Evolutionary conservation across 2,797 vertebrate species (phyloP).

Genomic region (Lophius americanus): DNA sequence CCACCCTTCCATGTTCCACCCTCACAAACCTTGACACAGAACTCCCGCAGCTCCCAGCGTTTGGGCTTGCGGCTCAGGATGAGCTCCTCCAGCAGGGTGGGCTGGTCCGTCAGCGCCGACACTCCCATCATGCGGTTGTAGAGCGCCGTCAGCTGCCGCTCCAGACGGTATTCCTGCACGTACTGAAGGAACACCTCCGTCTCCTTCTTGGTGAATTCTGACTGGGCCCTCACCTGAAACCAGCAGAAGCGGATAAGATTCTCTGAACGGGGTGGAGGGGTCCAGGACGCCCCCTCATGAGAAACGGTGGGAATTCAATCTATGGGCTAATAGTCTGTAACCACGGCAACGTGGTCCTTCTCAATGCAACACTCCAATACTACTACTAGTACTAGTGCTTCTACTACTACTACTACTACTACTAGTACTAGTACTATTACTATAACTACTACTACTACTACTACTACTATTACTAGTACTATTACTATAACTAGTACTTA

Average conservation of each 20-base stretch:
- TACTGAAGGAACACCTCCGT: constrained; percentile 77
- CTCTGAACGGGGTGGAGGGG: no score
- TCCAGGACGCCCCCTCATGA: no score
- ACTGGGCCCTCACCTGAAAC: constrained; percentile 64
- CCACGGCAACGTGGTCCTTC: no score
- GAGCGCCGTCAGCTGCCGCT: constrained; percentile 77
- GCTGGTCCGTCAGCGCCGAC: constrained; percentile 67
- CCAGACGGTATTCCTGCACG: constrained; percentile 73
- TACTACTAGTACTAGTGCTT: no score
- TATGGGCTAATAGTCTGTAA: no score
- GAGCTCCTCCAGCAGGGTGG: constrained; percentile 75
- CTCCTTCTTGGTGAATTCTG: constrained; percentile 71
- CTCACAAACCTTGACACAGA: constrained; percentile 76
- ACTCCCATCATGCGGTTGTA: constrained; percentile 76
- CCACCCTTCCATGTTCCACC: not conserved
- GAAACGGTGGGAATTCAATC: no score
- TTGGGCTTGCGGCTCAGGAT: constrained; percentile 72
- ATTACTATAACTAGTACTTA: no score
- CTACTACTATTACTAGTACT: no score
- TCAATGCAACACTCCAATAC: no score
- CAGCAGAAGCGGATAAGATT: not conserved
- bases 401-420: no score
- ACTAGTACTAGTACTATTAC: no score
- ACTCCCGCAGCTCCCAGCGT: constrained; percentile 76
- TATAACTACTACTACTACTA: no score